Base-by-base conservation (phyloP, 2,888 invertebrate genomes). In the Agrypnus murinus region DNA sequence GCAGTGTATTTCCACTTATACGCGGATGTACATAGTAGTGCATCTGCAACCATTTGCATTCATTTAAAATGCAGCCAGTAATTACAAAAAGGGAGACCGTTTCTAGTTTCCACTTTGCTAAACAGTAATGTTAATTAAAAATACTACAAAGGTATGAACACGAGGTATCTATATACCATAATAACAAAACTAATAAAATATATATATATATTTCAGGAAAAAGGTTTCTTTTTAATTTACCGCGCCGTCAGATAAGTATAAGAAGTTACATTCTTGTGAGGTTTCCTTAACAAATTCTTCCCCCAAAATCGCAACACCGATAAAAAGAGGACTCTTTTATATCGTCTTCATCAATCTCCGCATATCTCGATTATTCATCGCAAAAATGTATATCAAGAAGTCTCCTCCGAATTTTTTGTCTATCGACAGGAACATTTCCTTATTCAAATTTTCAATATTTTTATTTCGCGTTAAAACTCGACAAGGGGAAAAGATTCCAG, bases 381-480 rank as follows among this genome's bases (percentile, higher is more conserved):
- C 50, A 50, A 2, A n/a, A 50, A 25, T 50, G 50, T 50, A 50
- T n/a, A 50, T 12, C 50, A 19, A 12, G 31, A 46, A 46, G 46
- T 46, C 46, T 46, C 46, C 50, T 31, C 6, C 32, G 25, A 5
- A 25, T 25, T 50, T 43, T 43, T 25, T 50, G 31, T 50, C 25
- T 50, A 10, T 12, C n/a, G 50, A 31, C 12, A 46, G 10, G 32
- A 46, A 15, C 32, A 50, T 50, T 50, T 48, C 50, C 32, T 31
- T n/a, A 31, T 31, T 50, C 32, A 31, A 50, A 50, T 50, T 50
- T 50, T 50, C 50, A 50, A 50, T 50, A 50, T 50, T 50, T 50
- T 50, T 31, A 50, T 32, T 50, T 14, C 31, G 50, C 32, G 31
- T 50, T 50, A 50, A 50, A 48, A 31, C 31, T 50, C 31, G 31